Conservation (phyloP, 2,113 vertebrate species). For the Zosterops lateralis region DNA sequence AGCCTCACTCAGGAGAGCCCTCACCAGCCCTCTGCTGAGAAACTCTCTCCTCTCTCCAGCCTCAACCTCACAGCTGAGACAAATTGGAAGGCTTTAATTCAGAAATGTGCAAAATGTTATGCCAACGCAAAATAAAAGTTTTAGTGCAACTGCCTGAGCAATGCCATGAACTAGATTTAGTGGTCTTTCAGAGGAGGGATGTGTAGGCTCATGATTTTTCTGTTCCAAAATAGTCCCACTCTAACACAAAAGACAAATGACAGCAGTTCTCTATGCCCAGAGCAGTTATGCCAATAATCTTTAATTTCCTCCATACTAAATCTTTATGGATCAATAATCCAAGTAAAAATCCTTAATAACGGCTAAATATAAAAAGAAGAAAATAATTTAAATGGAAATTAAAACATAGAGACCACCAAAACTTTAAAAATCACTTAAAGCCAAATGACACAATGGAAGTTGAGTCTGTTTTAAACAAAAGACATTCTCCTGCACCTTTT, state of each 20-base stretch:
- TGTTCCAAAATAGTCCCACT: not conserved
- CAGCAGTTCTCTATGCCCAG: not conserved
- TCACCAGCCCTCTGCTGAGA: not conserved
- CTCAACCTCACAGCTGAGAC: not conserved
- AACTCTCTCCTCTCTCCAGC: not conserved
- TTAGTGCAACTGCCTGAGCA: not conserved
- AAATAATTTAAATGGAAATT: not conserved
- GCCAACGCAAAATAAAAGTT: not conserved
- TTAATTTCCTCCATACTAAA: not conserved
- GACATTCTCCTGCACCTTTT: constrained; percentile 9
- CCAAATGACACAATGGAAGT: constrained; percentile 17
- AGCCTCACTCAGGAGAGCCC: not conserved
- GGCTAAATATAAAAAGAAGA: not conserved
- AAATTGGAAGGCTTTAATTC: not conserved
- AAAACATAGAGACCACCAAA: not conserved
- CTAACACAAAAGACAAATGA: not conserved
- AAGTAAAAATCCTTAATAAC: not conserved
- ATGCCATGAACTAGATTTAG: not conserved
- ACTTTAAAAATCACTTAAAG: not conserved
- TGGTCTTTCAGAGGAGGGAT: not conserved
- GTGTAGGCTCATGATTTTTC: not conserved
- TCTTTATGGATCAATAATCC: not conserved
- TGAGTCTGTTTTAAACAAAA: constrained; percentile 37
- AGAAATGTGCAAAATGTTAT: not conserved
- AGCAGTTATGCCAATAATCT: not conserved